Percentiles rank a stretch among this genome's conserved stretches.
phyloP scores from a whole-genome alignment of 2,797 vertebrate genomes.

The Bradypus variegatus region DNA sequence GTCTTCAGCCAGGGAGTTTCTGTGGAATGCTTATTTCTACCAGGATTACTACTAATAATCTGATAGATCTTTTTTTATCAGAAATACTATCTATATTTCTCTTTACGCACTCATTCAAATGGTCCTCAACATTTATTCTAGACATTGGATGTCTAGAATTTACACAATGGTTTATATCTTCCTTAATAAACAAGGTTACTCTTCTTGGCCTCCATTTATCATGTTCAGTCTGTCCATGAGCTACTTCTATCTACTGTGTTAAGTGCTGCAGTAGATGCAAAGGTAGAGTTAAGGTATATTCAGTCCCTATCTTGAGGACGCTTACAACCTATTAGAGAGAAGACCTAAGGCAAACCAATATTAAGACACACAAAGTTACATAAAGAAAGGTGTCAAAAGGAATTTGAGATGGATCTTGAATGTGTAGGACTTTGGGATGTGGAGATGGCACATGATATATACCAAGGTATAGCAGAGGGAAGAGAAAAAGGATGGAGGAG shows the following conservation, averaged over 20 bases:
- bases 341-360: background rate
- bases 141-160: background rate
- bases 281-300: background rate
- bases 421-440: background rate
- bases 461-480: background rate
- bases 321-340: background rate
- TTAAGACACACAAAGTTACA: background rate
- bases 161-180: background rate
- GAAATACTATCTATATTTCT: background rate
- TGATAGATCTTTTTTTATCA: background rate
- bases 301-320: background rate
- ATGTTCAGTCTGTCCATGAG: background rate
- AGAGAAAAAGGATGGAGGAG: background rate
- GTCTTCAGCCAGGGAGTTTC: background rate
- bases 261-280: background rate
- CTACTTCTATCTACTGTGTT: background rate
- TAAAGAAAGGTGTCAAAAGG: background rate
- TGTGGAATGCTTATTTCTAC: constrained; percentile 7
- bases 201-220: background rate
- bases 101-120: background rate
- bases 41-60: constrained; percentile 1
- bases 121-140: background rate
- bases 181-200: background rate
- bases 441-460: background rate
- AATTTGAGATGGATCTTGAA: background rate